Conservation (phyloP, 2,888 invertebrate species). For the Parnassius glacialis region DNA sequence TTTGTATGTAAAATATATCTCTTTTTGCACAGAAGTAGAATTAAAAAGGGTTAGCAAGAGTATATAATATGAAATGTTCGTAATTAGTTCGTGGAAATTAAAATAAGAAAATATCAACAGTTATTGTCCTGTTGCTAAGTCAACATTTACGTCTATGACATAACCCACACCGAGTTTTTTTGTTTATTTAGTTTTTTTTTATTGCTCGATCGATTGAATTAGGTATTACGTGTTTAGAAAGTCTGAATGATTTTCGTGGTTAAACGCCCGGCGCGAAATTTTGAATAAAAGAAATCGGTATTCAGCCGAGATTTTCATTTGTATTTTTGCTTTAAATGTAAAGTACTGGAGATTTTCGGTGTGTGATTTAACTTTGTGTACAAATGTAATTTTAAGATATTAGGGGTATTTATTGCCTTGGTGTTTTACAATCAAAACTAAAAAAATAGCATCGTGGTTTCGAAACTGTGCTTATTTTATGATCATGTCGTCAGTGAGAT, state of each 20-base stretch:
- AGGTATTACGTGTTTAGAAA: constrained; percentile 19
- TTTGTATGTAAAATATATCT: too few species aligned
- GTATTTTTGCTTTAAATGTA: neutral
- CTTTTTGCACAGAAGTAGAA: too few species aligned
- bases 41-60: too few species aligned
- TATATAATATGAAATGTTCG: neutral
- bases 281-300: constrained; percentile 9
- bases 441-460: too few species aligned
- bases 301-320: neutral
- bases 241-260: constrained; percentile 15
- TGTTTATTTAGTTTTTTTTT: constrained; percentile 9
- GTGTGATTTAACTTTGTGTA: too few species aligned
- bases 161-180: constrained; percentile 1
- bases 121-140: constrained; percentile 4
- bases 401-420: too few species aligned
- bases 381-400: too few species aligned
- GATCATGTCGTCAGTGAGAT: too few species aligned
- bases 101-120: neutral
- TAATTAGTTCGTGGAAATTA: neutral
- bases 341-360: too few species aligned
- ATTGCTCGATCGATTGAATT: constrained; percentile 5
- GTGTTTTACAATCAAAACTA: too few species aligned
- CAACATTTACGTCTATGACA: constrained; percentile 6
- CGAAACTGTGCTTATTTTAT: too few species aligned
- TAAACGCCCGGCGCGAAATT: neutral